Evolutionary conservation across 2,113 vertebrate genomes (phyloP), one percentile per base, ranked within the genome.

Genomic region (Pterophyllum scalare): DNA sequence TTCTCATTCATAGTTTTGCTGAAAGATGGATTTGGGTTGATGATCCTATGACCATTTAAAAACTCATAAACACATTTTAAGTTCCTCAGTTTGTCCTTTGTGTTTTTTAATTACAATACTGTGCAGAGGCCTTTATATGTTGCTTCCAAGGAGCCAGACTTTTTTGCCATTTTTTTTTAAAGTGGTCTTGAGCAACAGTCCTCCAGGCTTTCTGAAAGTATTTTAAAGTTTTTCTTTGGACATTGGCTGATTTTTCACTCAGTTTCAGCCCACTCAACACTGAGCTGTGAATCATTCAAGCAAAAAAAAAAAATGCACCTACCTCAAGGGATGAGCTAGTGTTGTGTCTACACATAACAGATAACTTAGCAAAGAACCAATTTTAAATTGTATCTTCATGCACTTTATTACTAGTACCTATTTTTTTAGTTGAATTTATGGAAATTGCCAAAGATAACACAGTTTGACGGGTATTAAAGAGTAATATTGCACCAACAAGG

Each of bases 1-100:
- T 26, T 85, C 77, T 57, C 6, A 62, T 60, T 88, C 59, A 89
- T 80, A 87, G 77, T 10, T 40, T 33, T 10, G 43, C 46, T 77
- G 52, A 85, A 5, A 57, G 80, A 81, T 81, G 70, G 70, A 78
- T 72, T 77, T 79, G 20, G 33, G 77, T 72, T 77, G 70, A 79
- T 79, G 77, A 67, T 81, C 46, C 11, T 2, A 3, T 15, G 52
- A 77, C 79, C 59, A 75, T 52, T 76, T 80, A 14, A 79, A 72
- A 81, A 77, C 59, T 76, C 38, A 57, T 64, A 70, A 49, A 80
- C 40, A 38, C 59, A 65, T 83, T 70, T 77, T 56, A 8, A 7
- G 3, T 31, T 61, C 75, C 9, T 31, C 1, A 7, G 31, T 54
- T 57, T 82, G 13, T 5, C 8, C 35, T 7, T 40, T 9, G 22